These are phyloP conservation scores for Falco peregrinus DNA, from an alignment of 2,797 vertebrate genomes.

Conservation along the genomic window DNA sequence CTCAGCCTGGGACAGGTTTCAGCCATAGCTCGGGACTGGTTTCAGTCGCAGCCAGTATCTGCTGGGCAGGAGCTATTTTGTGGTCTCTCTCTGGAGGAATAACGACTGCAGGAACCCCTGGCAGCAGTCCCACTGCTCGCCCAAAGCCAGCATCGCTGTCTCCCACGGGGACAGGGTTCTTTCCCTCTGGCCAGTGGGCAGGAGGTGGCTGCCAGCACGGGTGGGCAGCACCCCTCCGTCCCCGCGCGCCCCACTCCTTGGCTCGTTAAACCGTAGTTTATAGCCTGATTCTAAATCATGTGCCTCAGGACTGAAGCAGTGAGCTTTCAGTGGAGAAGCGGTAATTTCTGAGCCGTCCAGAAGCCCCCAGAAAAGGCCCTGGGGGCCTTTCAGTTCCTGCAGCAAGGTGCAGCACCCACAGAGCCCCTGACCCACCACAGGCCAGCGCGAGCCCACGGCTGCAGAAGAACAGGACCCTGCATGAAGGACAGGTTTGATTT, in stretches of 20 bases:
- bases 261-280: accelerated
- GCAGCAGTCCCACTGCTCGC: accelerated
- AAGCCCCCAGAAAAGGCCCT: not conserved
- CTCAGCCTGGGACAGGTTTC: not conserved
- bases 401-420: accelerated
- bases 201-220: not conserved
- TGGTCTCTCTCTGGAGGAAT: not conserved
- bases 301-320: accelerated
- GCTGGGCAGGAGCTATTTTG: not conserved
- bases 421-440: accelerated
- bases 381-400: accelerated
- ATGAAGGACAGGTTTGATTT: not conserved
- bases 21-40: not conserved
- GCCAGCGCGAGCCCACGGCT: accelerated
- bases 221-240: not conserved
- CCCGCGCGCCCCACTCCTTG: accelerated
- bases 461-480: not conserved
- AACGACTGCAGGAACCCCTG: accelerated
- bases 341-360: accelerated
- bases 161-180: accelerated
- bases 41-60: not conserved
- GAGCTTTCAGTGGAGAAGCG: not conserved
- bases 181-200: accelerated
- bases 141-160: not conserved
- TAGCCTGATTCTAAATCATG: accelerated